phyloP scores from a whole-genome alignment of 1,140 invertebrate species.

The Fopius arisanus region DNA sequence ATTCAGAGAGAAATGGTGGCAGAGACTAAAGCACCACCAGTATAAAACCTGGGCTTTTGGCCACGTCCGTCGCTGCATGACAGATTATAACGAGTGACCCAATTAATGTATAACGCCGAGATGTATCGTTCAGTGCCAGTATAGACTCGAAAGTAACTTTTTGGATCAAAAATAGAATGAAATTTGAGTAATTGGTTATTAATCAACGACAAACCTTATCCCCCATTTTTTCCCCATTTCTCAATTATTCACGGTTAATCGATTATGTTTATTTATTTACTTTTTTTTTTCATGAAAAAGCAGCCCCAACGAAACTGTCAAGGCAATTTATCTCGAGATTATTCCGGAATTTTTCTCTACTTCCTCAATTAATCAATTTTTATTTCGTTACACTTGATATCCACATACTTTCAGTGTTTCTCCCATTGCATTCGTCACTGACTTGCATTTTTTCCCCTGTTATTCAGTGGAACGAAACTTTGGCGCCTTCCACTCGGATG shows the following conservation, averaged over 20 bases:
- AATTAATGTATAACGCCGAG: slow-evolving; percentile 45
- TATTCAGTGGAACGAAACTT: slow-evolving; percentile 19
- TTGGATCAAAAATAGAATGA: neutral
- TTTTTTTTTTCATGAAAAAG: no score
- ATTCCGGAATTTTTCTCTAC: neutral
- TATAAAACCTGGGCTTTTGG: slow-evolving; percentile 29
- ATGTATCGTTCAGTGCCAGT: slow-evolving; percentile 18
- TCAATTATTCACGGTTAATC: no score
- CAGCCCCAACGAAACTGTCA: no score
- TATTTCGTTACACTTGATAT: slow-evolving; percentile 35
- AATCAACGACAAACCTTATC: no score
- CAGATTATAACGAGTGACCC: slow-evolving; percentile 54
- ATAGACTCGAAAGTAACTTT: no score
- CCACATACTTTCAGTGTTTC: slow-evolving; percentile 8
- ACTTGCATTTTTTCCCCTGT: neutral
- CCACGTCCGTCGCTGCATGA: slow-evolving; percentile 41
- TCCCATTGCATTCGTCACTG: neutral
- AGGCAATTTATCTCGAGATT: no score
- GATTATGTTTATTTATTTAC: no score
- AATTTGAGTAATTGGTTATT: no score
- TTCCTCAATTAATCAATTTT: slow-evolving; percentile 18
- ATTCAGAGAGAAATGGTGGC: neutral
- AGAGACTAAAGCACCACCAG: neutral
- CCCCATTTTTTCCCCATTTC: no score
- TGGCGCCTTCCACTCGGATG: slow-evolving; percentile 28